Conservation (phyloP, 1,140 invertebrate species). For the Diabrotica virgifera region DNA sequence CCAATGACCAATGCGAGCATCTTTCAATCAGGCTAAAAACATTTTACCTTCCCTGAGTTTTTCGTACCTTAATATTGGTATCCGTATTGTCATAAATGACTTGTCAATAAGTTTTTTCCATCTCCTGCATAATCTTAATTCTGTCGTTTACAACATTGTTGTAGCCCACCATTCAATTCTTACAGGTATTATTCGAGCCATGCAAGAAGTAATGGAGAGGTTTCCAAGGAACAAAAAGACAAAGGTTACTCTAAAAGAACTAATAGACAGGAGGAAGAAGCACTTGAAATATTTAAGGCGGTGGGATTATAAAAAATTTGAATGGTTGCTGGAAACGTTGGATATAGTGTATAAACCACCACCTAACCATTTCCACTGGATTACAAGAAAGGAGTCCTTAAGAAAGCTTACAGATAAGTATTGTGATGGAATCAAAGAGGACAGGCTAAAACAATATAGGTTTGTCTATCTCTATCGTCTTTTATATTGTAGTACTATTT, state of each 20-base stretch:
- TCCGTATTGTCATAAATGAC: too few species aligned
- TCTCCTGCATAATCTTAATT: too few species aligned
- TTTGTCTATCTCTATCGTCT: background rate
- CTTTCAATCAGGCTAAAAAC: too few species aligned
- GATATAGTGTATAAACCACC: slow-evolving; percentile 71
- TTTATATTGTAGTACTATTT: background rate
- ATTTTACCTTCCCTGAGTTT: too few species aligned
- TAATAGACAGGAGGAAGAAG: slow-evolving; percentile 75
- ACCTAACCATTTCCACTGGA: slow-evolving; percentile 59
- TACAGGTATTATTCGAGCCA: slow-evolving; percentile 52
- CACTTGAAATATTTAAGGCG: slow-evolving; percentile 63
- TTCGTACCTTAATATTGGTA: too few species aligned
- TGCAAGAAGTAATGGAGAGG: slow-evolving; percentile 53
- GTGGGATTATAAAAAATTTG: slow-evolving; percentile 79
- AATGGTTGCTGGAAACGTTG: slow-evolving; percentile 80
- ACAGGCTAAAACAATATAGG: slow-evolving; percentile 63
- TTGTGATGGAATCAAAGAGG: slow-evolving; percentile 62
- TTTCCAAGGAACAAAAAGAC: slow-evolving; percentile 53
- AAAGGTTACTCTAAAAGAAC: slow-evolving; percentile 62
- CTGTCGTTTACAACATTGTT: too few species aligned
- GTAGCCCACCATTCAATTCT: too few species aligned
- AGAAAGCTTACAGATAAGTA: slow-evolving; percentile 62
- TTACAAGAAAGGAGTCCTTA: slow-evolving; percentile 66
- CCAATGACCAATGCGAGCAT: too few species aligned
- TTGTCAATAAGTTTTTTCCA: too few species aligned